Base-by-base conservation (phyloP, 37 sponge, comb jelly and placozoan genomes). In the Lycopodina hypogea region DNA sequence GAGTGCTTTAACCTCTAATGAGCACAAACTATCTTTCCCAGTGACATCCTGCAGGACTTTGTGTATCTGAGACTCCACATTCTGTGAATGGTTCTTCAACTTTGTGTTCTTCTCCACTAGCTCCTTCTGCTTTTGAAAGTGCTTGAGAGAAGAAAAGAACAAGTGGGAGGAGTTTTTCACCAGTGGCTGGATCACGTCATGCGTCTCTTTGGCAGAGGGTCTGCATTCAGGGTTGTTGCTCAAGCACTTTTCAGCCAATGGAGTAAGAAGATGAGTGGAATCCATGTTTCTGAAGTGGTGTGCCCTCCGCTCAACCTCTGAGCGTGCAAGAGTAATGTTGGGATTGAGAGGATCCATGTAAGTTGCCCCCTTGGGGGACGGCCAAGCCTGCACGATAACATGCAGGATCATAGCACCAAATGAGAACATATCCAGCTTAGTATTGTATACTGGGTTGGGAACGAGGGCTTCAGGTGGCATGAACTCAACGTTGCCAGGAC, bases 381-480 rank as follows among this genome's bases (percentile, higher is more conserved):
- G 81, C 62, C 61, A 72, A 22, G 21, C 35, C 2, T 81, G 72
- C 29, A 66, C 15, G 17, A 71, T 8, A 24, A 63, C 64, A 50
- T 81, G 72, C 7, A 81, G 3, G 33, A 72, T 81, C 64, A 81
- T 50, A 26, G 71, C 73, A 19, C 81, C 81, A 38, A 81, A 72
- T 9, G 81, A 81, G 42, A 81, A 81, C 14, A 81, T 48, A 42
- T 81, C 81, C 60, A 81, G 30, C n/a, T 61, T 71, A 4, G 51
- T 42, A 52, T 56, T 26, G 48, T 81, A 81, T 22, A 21, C 33
- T 40, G 81, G 71, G 9, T 61, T 72, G 19, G 42, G 1, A 0
- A 42, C 50, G 0, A 50, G 14, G 4, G 81, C 73, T 35, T 81
- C 81, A 3, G 81, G 81, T 11, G 81, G 81, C 81, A 81, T 81